Conservation (phyloP, 2,113 vertebrate species). For the Tragulus kanchil region DNA sequence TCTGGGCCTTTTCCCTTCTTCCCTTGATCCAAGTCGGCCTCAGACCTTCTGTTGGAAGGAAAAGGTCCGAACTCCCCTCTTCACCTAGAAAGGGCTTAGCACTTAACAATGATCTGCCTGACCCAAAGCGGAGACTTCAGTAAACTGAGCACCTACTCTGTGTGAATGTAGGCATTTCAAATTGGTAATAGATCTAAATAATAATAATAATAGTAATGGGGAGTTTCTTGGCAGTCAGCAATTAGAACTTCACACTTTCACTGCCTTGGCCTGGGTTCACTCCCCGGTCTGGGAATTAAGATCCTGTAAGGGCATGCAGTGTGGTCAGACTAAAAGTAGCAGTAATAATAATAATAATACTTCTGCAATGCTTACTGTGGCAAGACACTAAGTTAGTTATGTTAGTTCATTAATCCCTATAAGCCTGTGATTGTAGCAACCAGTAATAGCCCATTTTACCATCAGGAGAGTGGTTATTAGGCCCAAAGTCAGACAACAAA, state of each 20-base stretch:
- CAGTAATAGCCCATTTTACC: not conserved
- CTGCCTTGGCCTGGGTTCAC: not conserved
- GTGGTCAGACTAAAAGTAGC: not conserved
- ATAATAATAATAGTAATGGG: not conserved
- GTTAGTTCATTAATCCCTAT: not conserved
- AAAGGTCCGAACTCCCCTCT: not conserved
- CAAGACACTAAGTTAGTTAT: not conserved
- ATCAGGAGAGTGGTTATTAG: not conserved
- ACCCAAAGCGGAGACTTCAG: not conserved
- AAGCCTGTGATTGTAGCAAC: not conserved
- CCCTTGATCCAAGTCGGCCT: not conserved
- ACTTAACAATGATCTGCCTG: not conserved
- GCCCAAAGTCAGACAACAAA: not conserved
- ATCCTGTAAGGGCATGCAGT: not conserved
- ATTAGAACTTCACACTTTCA: not conserved
- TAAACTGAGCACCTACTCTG: not conserved
- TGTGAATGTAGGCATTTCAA: not conserved
- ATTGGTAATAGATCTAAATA: not conserved
- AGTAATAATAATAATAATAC: not conserved
- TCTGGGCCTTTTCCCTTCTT: not conserved
- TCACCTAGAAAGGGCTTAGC: not conserved
- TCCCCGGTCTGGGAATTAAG: not conserved
- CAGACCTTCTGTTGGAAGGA: not conserved
- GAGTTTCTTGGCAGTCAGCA: not conserved
- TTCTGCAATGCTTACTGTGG: not conserved